Base-by-base conservation (phyloP, 2,888 invertebrate species). In the Conops quadrifasciatus region DNA sequence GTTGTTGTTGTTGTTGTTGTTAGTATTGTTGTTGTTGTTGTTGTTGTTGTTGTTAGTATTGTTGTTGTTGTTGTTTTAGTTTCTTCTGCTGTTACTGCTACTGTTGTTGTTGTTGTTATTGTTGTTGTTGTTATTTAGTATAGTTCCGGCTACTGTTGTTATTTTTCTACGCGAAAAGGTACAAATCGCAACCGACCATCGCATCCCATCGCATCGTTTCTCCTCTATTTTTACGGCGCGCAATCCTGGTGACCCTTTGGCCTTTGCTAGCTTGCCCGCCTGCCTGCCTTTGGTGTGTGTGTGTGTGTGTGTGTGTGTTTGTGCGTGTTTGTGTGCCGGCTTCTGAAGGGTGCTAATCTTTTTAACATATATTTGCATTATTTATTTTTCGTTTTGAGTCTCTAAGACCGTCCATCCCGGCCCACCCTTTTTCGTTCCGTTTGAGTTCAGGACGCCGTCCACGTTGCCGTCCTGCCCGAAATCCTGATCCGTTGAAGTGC, bases 281-380 rank as follows among this genome's bases (percentile, higher is more conserved):
- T 56, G 26, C 28, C 21, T 59, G 26, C 28, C 2, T 59, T 9
- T 26, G 26, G 15, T 16, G 26, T 19, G 9, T 30, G 19, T 1
- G 16, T 43, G 45, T 9, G 63, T 16, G 36, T 5, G 47, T 15
- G 19, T 60, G 60, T 19, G n/a, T 26, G 47, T 47, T 19, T 15
- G 63, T 24, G 21, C 30, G 58, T 24, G 2, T 56, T 24, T 16
- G 59, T 36, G 19, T 13, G 60, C 9, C n/a, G 36, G n/a, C 36
- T 11, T n/a, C 43, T 43, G 43, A 43, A 80, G 80, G 78, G 77
- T 77, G 79, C 79, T 81, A 82, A 81, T 82, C 81, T 77, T 77
- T 81, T 80, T 81, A 81, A 79, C 82, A 82, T 81, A 81, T 77
- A 81, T 81, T 81, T 81, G 81, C 82, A 81, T 82, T 77, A 80